Evolutionary conservation across 2,113 vertebrate genomes (phyloP), one percentile per base, ranked within the genome.

Genomic region (Mustela nigripes): DNA sequence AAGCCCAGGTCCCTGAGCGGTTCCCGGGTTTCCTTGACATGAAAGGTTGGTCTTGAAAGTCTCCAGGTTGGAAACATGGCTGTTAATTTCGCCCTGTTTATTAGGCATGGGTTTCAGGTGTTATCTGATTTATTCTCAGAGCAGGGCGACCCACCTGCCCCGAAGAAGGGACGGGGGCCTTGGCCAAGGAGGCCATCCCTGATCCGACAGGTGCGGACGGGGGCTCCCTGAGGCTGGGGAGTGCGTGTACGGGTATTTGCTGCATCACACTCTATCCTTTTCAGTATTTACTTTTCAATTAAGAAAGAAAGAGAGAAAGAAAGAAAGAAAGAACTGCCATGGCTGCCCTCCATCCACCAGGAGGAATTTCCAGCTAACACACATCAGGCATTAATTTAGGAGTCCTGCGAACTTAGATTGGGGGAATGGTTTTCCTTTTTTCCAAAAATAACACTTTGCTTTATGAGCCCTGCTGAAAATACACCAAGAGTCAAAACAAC

Each of bases 61-160:
- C 97, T 98, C 89, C 56, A 95, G 96, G 95, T 97, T 95, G 91
- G 95, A 98, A 98, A 97, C 89, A 93, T 12, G 97, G 97, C 97
- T 95, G 81, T 92, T 98, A 96, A 98, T 96, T 97, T 98, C 80
- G 58, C 93, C 97, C 94, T 91, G 78, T 91, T 97, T 98, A 93
- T 97, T 73, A 93, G 45, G 33, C 92, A n/a, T 67, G 8, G 2
- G 73, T 60, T 89, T 94, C 92, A 96, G 95, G 92, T 65, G 92
- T 71, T 33, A 42, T 90, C 90, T 89, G 97, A 97, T 97, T 97
- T 97, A 87, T 88, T 95, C 45, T 33, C 63, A 7, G 83, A 88
- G 76, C 2, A 45, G 94, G 92, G n/a, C 78, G 78, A 28, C 71
- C 96, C 85, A 96, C 92, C 94, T 95, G 93, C 83, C 76, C 74